Base-by-base conservation (phyloP, 2,888 invertebrate genomes). In the Erebia palarica region DNA sequence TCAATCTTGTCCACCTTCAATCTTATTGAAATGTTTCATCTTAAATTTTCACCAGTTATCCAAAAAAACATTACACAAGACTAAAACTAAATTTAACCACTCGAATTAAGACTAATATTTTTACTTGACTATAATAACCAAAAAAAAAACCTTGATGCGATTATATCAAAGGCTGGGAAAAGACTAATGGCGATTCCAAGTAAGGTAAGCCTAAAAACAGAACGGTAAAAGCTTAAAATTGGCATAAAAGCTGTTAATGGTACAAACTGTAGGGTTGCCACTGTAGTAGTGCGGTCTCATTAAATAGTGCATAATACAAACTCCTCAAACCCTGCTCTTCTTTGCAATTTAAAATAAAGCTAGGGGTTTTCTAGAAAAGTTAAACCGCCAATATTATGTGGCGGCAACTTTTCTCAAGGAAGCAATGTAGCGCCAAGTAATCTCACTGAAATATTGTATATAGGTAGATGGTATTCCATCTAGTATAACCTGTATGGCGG, bases 201-300 rank as follows among this genome's bases (percentile, higher is more conserved):
- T 64, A 27, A n/a, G 57, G 58, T 64, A 18, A 42, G 57, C 63
- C 61, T 69, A 72, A 66, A 66, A 36, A 16, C 13, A 58, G 49
- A 65, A 53, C 63, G 65, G 53, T 51, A 59, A 66, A 66, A 58
- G 66, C 66, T 59, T 47, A 49, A 67, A 63, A 65, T 65, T 73
- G 36, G 65, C 69, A 66, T 74, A 59, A 74, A 74, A 69, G 68
- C 73, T 69, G 73, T 65, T 74, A 73, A 74, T 74, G 68, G 66
- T 21, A 57, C 64, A 36, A 59, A 64, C 67, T 57, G 14, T 47
- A 66, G 66, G 66, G 66, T 47, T 66, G 44, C 57, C 57, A 36
- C 36, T 36, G 36, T 7, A 36, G 13, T 36, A 59, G 10, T 21
- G 27, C n/a, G 9, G 42, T 36, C n/a, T 59, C 55, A 55, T 14